Conservation (phyloP, 2,888 invertebrate species). For the Philonicus albiceps region DNA sequence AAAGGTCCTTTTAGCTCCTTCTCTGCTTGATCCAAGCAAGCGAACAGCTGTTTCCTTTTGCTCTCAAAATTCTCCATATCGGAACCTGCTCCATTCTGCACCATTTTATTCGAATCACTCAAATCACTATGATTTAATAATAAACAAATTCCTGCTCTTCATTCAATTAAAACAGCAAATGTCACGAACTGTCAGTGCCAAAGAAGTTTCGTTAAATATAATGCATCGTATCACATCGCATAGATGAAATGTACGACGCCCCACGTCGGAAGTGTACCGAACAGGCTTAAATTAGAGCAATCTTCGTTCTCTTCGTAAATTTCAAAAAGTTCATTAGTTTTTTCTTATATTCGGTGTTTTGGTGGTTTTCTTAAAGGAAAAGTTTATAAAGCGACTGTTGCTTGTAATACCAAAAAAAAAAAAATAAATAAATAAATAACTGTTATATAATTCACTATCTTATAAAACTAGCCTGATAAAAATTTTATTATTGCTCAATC, state of each 20-base stretch:
- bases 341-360: too few species aligned
- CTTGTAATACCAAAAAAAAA: too few species aligned
- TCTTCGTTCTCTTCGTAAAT: too few species aligned
- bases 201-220: background rate
- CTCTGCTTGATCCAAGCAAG: conserved; percentile 72
- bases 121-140: background rate
- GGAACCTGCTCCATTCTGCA: background rate
- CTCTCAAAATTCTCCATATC: conserved; percentile 64
- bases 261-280: background rate
- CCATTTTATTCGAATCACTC: background rate
- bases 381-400: too few species aligned
- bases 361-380: too few species aligned
- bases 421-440: too few species aligned
- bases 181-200: background rate
- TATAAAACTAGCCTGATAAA: too few species aligned
- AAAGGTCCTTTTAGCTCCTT: conserved; percentile 64
- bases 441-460: too few species aligned
- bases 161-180: background rate
- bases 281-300: too few species aligned
- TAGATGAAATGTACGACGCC: background rate
- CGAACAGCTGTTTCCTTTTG: conserved; percentile 75
- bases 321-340: too few species aligned
- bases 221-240: background rate
- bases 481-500: too few species aligned
- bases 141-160: background rate